Percentiles rank a stretch among this genome's conserved stretches.
These are phyloP conservation scores for Rotaria magnacalcarata DNA, from an alignment of 2,888 invertebrate genomes.

Conservation along the genomic window DNA sequence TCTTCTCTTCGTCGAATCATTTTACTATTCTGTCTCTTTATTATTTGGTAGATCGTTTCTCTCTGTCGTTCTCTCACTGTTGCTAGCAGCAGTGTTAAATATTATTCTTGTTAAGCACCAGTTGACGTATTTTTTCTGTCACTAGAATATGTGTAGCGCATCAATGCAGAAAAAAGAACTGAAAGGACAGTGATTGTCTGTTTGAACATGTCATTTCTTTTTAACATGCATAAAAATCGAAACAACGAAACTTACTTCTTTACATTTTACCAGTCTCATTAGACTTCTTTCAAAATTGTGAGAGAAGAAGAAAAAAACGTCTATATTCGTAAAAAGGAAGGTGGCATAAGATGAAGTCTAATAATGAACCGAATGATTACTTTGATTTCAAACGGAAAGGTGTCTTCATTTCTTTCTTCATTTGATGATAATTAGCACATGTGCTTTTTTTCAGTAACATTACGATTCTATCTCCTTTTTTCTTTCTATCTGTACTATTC, in stretches of 20 bases:
- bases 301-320: not conserved
- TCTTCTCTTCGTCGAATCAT: not conserved
- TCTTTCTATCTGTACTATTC: not conserved
- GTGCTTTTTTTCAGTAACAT: not conserved
- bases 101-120: slow-evolving; percentile 18
- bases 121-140: slow-evolving; percentile 3
- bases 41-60: not conserved
- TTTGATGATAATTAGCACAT: not conserved
- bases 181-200: not conserved
- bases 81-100: slow-evolving; percentile 26
- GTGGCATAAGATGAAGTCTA: not conserved
- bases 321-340: not conserved
- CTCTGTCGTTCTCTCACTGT: not conserved
- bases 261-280: not conserved
- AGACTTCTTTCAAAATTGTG: not conserved
- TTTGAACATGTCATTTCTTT: not conserved
- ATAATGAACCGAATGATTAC: not conserved
- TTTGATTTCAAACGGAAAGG: not conserved
- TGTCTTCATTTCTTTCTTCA: not conserved
- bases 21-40: not conserved
- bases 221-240: not conserved
- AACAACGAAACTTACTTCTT: not conserved
- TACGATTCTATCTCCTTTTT: not conserved
- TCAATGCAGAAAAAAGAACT: not conserved
- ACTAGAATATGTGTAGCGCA: not conserved